phyloP scores from a whole-genome alignment of 2,888 invertebrate genomes.

The Cryptocephalus primarius region DNA sequence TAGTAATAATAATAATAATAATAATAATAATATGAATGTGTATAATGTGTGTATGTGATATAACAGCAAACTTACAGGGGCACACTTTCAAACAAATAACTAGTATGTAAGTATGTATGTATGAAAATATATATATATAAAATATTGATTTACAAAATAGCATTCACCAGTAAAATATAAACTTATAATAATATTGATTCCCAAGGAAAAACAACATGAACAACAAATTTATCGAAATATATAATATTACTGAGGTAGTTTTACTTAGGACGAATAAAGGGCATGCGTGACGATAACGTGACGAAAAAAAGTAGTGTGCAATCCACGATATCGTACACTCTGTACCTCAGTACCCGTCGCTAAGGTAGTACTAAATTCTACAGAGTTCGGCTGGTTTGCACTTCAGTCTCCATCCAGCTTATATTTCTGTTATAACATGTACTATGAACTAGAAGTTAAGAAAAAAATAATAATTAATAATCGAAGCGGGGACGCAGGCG shows the following conservation, averaged over 20 bases:
- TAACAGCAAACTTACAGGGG: no score
- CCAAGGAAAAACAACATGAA: constrained; percentile 36
- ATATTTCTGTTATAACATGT: constrained; percentile 28
- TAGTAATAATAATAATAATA: neutral
- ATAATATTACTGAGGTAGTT: constrained; percentile 41
- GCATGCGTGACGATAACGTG: constrained; percentile 17
- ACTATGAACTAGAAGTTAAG: constrained; percentile 31
- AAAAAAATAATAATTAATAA: constrained; percentile 17
- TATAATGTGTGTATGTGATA: no score
- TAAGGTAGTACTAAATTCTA: constrained; percentile 36
- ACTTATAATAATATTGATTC: constrained; percentile 26
- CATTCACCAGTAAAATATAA: constrained; percentile 35
- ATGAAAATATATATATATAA: neutral
- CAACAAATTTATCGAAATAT: constrained; percentile 38
- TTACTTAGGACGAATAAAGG: constrained; percentile 36
- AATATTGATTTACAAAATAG: constrained; percentile 33
- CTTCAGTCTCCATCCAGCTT: constrained; percentile 39
- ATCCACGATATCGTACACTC: neutral
- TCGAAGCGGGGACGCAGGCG: no score
- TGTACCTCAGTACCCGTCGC: constrained; percentile 26
- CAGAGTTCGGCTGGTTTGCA: constrained; percentile 37
- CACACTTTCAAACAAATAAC: no score
- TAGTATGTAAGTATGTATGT: no score
- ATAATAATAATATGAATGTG: no score
- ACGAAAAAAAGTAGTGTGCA: neutral